A percentile compares a stretch with the other conserved stretches of the same genome.
These are phyloP conservation scores for Morinoia aosen DNA, from an alignment of 2,888 invertebrate genomes.

Conservation along the genomic window DNA sequence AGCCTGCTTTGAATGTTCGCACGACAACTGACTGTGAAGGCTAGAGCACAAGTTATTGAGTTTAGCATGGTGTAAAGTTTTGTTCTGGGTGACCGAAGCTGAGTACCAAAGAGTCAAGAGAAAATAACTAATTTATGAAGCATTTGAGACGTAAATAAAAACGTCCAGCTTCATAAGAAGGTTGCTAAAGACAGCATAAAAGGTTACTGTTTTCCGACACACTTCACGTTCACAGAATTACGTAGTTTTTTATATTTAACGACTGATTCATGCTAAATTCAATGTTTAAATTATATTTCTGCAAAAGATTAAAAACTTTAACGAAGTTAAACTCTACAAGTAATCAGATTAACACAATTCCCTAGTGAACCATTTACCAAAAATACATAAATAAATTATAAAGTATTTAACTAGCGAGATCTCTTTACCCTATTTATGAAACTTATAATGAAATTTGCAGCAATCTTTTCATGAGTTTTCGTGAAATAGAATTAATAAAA, in stretches of 20 bases:
- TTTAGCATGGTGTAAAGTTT: neutral
- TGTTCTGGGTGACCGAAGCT: neutral
- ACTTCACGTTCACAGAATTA: neutral
- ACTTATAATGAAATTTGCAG: too few species aligned
- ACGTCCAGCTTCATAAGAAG: neutral
- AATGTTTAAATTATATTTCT: neutral
- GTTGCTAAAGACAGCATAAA: neutral
- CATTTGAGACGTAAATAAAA: neutral
- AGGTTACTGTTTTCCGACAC: neutral
- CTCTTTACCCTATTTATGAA: too few species aligned
- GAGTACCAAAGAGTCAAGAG: neutral
- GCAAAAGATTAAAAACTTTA: neutral
- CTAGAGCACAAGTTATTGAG: neutral
- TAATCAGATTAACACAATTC: too few species aligned
- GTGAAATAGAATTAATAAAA: too few species aligned
- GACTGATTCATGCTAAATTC: neutral
- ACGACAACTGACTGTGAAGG: neutral
- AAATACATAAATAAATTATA: too few species aligned
- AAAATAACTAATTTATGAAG: neutral
- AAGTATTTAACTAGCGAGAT: too few species aligned
- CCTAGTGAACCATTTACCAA: too few species aligned
- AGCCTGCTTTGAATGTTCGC: neutral
- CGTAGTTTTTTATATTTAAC: neutral
- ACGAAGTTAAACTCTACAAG: too few species aligned
- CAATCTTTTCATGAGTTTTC: too few species aligned